A percentile compares a stretch with the other conserved stretches of the same genome.
Conservation (phyloP, 2,113 vertebrate species). For the Pseudorasbora parva region DNA sequence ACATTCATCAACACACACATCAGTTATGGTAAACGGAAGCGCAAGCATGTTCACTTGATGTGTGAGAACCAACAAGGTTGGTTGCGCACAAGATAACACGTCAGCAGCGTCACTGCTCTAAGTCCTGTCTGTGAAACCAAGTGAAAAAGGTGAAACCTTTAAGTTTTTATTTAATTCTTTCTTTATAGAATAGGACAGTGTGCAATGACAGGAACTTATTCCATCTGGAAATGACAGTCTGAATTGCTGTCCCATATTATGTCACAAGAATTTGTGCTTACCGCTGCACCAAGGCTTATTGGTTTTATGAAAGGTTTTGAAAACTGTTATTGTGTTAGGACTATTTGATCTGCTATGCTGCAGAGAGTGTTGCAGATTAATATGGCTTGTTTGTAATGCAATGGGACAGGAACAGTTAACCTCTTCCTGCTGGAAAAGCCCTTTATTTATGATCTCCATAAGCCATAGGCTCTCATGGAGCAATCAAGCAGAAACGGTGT, state of each 20-base stretch:
- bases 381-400: background rate
- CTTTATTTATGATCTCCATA: constrained; percentile 18
- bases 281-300: background rate
- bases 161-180: background rate
- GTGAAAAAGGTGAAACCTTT: too few relatives aligned
- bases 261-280: background rate
- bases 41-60: too few relatives aligned
- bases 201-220: background rate
- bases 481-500: constrained; percentile 26
- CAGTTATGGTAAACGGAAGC: too few relatives aligned
- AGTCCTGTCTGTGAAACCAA: too few relatives aligned
- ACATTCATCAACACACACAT: too few relatives aligned
- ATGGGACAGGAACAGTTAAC: background rate
- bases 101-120: too few relatives aligned
- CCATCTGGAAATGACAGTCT: background rate
- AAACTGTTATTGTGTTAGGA: background rate
- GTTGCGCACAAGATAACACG: too few relatives aligned
- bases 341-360: background rate
- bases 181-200: background rate
- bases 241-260: background rate
- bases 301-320: background rate
- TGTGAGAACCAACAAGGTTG: too few relatives aligned
- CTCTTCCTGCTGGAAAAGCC: background rate
- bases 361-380: background rate
- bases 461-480: background rate